Evolutionary conservation across 2,888 invertebrate species (phyloP).

Genomic region (Gryllus longicercus): DNA sequence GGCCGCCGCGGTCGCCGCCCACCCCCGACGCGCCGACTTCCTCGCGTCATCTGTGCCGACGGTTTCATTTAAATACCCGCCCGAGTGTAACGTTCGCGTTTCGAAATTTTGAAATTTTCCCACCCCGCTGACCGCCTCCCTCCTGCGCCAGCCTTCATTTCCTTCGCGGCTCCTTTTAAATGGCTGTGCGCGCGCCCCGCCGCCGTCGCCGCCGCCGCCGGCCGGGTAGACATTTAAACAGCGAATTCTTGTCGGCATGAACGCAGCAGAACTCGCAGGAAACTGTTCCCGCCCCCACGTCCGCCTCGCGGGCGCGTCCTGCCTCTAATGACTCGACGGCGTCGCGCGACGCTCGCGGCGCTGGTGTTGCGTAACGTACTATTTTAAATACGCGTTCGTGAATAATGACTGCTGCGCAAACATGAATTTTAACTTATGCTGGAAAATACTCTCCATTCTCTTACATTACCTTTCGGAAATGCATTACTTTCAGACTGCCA

Average conservation of each 20-base stretch:
- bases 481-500: no score
- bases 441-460: no score
- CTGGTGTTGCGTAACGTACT: neutral
- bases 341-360: no score
- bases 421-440: no score
- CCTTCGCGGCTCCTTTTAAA: neutral
- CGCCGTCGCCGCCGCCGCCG: no score
- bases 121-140: neutral
- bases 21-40: no score
- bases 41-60: slow-evolving; percentile 9
- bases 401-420: no score
- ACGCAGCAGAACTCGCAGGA: neutral
- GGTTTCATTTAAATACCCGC: slow-evolving; percentile 4
- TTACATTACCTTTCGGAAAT: no score
- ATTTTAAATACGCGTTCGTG: neutral
- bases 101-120: slow-evolving; percentile 9
- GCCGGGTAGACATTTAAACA: neutral
- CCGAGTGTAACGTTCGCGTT: neutral
- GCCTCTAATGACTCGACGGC: no score
- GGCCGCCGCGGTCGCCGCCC: neutral
- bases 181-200: neutral
- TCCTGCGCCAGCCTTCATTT: neutral
- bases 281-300: neutral
- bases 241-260: slow-evolving; percentile 1
- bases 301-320: neutral